Base-by-base conservation (phyloP, 2,797 vertebrate species). In the Thalassophryne amazonica region DNA sequence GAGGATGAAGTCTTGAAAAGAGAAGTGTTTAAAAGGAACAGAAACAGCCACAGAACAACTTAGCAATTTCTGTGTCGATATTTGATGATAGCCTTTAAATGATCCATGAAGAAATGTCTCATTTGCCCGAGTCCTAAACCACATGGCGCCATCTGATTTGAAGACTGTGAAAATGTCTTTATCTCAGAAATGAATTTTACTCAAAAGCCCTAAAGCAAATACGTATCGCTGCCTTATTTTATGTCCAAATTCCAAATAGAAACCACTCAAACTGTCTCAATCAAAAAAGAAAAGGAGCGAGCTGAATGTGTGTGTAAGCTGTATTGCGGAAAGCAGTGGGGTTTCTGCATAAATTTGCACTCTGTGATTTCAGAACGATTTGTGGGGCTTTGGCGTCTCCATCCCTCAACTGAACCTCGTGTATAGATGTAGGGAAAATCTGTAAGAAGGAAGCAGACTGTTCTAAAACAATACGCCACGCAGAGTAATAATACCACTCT, bases 301-400 rank as follows among this genome's bases (percentile, higher is more conserved):
- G 14, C 23, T 10, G n/a, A 51, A 8, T 15, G 39, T 19, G 47
- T 17, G 47, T 4, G 49, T 20, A 47, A 16, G 14, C 31, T 66
- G 62, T 20, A 52, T 58, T 67, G 60, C 54, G 43, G 62, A 43
- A 58, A 65, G 45, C 58, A 60, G 67, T 70, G 55, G 67, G 60
- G 73, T 69, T 79, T 80, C 51, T 69, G 49, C 37, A 59, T 43
- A 49, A 56, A 72, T 73, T 78, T 72, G 78, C 31, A 51, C 73
- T 80, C 46, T 36, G 49, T 77, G 73, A 76, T 78, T 76, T 73
- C 48, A 48, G 62, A 73, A 43, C 56, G 67, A 72, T 73, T 73
- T 80, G 78, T 65, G 68, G 80, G 61, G 68, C 76, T 83, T 84
- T 78, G 50, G 53, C 61, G 62, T 77, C 73, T 75, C 77, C 74